A percentile compares a stretch with the other conserved stretches of the same genome.
Evolutionary conservation across 2,797 vertebrate species (phyloP).

Genomic region (Cyclura pinguis): DNA sequence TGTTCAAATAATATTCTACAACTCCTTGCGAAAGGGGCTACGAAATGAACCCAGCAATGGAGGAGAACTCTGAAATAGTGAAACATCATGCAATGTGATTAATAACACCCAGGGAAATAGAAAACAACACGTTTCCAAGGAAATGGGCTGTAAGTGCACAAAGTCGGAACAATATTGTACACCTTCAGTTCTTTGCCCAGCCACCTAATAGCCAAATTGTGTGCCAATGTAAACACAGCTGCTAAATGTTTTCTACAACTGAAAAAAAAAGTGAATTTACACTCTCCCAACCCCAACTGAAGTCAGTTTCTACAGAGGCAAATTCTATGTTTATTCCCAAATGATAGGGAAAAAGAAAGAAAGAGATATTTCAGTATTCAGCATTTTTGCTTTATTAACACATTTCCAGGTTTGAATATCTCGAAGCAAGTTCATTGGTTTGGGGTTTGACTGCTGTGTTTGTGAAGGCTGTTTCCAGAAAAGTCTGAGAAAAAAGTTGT

Average conservation of each 20-base stretch:
- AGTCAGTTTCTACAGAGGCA: constrained; percentile 70
- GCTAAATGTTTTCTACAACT: constrained; percentile 81
- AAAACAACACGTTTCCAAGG: constrained; percentile 75
- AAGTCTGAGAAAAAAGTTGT: too few relatives aligned
- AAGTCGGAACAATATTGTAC: constrained; percentile 81
- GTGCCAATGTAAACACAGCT: constrained; percentile 90
- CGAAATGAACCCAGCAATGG: constrained; percentile 62
- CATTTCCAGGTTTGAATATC: constrained; percentile 21
- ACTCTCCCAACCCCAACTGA: constrained; percentile 64
- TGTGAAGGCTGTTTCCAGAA: neutral
- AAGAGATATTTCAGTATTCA: constrained; percentile 39
- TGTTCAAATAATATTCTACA: constrained; percentile 68
- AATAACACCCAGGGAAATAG: constrained; percentile 79
- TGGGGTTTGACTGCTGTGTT: constrained; percentile 13
- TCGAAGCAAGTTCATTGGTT: neutral
- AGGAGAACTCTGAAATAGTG: constrained; percentile 56
- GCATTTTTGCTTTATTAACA: constrained; percentile 44
- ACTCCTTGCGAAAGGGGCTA: constrained; percentile 63
- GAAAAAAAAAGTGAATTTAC: constrained; percentile 65
- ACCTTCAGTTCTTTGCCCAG: constrained; percentile 78
- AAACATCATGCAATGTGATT: constrained; percentile 77
- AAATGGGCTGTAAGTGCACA: constrained; percentile 73
- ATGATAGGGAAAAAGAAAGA: constrained; percentile 17
- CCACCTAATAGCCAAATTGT: constrained; percentile 83
- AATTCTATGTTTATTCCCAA: constrained; percentile 62